Evolutionary conservation across 2,113 vertebrate species (phyloP), one percentile per base, ranked within the genome.

Genomic region (Ascaphus truei): DNA sequence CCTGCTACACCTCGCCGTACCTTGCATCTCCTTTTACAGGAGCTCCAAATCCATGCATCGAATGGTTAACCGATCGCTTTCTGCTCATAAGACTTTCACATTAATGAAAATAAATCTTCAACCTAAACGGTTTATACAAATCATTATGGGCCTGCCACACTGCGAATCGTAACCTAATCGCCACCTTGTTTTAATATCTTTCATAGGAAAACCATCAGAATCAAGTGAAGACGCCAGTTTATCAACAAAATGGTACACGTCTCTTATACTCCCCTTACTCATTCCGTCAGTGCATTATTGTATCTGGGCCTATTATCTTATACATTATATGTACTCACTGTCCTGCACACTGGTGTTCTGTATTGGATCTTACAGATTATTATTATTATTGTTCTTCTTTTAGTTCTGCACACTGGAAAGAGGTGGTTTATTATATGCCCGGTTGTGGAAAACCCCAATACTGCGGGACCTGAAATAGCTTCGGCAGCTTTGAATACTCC

Each of bases 391-490:
- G 72, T 39, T 39, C 16, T 68, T n/a, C 72, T 29, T 43, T 71
- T 72, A 99, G 95, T 99, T 75, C 86, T 99, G 55, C 95, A 98
- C 71, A 98, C 96, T 5, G 96, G 96, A 7, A 98, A 96, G 83
- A 88, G 97, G 36, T 99, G 97, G 96, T 99, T 99, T 79, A 99
- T 99, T 75, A 94, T 99, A 76, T 98, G 96, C 73, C 97, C 97
- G 0, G 97, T 98, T 73, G 93, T 95, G 67, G 97, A 99, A 82
- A 94, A 92, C 3, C 79, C 92, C 4, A 62, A 82, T 20, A 69
- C 83, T 4, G 89, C 93, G 63, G 90, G 85, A n/a, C 71, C 82
- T 1, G 56, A 92, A 36, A 25, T 92, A 48, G 92, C 92, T 15
- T 79, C 84, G 2, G 76, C 89, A 0, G 78, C 83, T 79, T 77